These are phyloP conservation scores for Aricia agestis DNA, from an alignment of 1,140 invertebrate species.

Conservation along the genomic window DNA sequence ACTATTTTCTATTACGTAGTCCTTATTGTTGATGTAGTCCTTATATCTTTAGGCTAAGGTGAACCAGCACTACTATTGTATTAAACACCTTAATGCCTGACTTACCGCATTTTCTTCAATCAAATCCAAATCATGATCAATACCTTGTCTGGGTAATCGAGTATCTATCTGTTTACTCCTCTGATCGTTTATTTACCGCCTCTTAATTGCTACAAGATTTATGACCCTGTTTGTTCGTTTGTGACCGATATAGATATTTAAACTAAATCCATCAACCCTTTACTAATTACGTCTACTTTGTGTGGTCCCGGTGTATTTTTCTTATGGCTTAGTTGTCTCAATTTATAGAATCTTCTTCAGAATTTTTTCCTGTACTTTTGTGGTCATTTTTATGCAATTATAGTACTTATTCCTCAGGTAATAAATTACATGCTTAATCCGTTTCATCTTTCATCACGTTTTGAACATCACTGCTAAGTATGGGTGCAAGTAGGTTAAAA, in stretches of 20 bases:
- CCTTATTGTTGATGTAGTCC: too few relatives aligned
- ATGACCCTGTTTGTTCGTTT: not conserved
- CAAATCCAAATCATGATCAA: too few relatives aligned
- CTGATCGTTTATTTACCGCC: constrained; percentile 6
- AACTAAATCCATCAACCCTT: not conserved
- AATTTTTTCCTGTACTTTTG: too few relatives aligned
- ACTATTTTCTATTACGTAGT: too few relatives aligned
- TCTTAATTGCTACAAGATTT: constrained; percentile 6
- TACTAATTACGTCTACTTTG: not conserved
- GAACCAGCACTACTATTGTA: too few relatives aligned
- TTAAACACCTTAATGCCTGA: too few relatives aligned
- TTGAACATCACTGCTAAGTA: not conserved
- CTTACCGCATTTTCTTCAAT: too few relatives aligned
- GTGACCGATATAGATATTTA: not conserved
- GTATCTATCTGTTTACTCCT: not conserved
- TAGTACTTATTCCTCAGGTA: not conserved
- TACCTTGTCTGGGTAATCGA: too few relatives aligned
- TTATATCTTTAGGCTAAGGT: too few relatives aligned
- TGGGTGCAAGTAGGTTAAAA: not conserved
- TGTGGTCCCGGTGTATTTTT: not conserved
- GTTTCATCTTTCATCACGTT: too few relatives aligned
- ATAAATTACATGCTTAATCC: not conserved
- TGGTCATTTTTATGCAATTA: too few relatives aligned
- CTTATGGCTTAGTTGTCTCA: not conserved
- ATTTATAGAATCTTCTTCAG: too few relatives aligned